Evolutionary conservation across 2,113 vertebrate genomes (phyloP).

Genomic region (rabbit (Oryctolagus cuniculus)): DNA sequence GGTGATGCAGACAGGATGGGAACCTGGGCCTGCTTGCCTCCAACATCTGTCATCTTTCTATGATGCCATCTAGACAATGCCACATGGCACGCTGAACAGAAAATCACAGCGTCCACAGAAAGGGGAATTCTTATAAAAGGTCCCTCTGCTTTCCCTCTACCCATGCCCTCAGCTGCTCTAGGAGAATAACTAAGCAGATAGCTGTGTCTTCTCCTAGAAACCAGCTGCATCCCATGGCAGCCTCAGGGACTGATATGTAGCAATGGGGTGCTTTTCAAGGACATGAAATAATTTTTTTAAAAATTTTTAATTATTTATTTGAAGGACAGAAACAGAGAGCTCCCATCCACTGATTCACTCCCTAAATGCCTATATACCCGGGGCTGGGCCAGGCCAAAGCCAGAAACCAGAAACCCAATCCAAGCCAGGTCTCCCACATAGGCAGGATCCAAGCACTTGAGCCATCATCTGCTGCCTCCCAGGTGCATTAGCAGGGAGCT

Average conservation of each 20-base stretch:
- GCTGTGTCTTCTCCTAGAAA: not conserved
- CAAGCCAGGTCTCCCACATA: too few relatives aligned
- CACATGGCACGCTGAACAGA: not conserved
- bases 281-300: not conserved
- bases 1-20: not conserved
- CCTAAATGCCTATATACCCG: too few relatives aligned
- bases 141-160: not conserved
- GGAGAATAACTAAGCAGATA: not conserved
- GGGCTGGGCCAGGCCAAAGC: too few relatives aligned
- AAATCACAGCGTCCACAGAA: not conserved
- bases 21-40: not conserved
- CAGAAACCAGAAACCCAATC: too few relatives aligned
- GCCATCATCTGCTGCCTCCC: too few relatives aligned
- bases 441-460: too few relatives aligned
- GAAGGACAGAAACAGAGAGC: too few relatives aligned
- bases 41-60: not conserved
- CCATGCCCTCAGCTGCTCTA: not conserved
- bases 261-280: not conserved
- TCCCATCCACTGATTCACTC: too few relatives aligned
- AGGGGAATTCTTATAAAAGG: not conserved
- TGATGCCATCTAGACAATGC: not conserved
- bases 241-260: not conserved
- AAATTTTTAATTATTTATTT: too few relatives aligned
- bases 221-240: not conserved
- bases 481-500: too few relatives aligned